Evolutionary conservation across 2,888 invertebrate species (phyloP).

Genomic region (Andrena trimmerana): DNA sequence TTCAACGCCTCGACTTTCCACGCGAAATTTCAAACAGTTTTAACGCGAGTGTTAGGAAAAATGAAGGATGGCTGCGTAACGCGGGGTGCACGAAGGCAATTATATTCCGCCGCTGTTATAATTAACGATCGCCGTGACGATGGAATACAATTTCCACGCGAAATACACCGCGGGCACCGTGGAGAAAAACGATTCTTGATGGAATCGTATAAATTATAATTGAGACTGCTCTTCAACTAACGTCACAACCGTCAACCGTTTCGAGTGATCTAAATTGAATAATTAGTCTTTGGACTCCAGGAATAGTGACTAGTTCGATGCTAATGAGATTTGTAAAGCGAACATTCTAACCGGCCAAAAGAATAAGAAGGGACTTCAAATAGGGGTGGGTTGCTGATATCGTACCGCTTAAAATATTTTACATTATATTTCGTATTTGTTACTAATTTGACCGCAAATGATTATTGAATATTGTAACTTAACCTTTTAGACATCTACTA

Average conservation of each 20-base stretch:
- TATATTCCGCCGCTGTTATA: conserved; percentile 33
- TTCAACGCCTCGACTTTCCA: not conserved
- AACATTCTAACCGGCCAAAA: not conserved
- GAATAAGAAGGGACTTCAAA: not conserved
- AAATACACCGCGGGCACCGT: conserved; percentile 8
- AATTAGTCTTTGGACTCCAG: conserved; percentile 25
- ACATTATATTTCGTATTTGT: too few relatives aligned
- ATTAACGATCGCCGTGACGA: conserved; percentile 40
- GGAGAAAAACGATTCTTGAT: conserved; percentile 21
- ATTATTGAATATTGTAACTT: too few relatives aligned
- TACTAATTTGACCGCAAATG: too few relatives aligned
- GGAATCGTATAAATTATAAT: conserved; percentile 42
- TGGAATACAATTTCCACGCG: conserved; percentile 40
- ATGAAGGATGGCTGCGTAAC: not conserved
- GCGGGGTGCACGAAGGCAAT: conserved; percentile 21
- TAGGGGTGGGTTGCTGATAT: too few relatives aligned
- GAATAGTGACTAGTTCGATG: not conserved
- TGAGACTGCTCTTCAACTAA: conserved; percentile 12
- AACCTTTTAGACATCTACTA: too few relatives aligned
- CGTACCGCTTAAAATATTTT: too few relatives aligned
- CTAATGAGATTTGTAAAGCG: not conserved
- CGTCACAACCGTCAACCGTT: not conserved
- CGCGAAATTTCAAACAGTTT: conserved; percentile 28
- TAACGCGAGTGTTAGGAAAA: conserved; percentile 28
- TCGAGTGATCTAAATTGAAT: conserved; percentile 20